A percentile compares a stretch with the other conserved stretches of the same genome.
Evolutionary conservation across 2,113 vertebrate genomes (phyloP).

Genomic region (Castor canadensis): DNA sequence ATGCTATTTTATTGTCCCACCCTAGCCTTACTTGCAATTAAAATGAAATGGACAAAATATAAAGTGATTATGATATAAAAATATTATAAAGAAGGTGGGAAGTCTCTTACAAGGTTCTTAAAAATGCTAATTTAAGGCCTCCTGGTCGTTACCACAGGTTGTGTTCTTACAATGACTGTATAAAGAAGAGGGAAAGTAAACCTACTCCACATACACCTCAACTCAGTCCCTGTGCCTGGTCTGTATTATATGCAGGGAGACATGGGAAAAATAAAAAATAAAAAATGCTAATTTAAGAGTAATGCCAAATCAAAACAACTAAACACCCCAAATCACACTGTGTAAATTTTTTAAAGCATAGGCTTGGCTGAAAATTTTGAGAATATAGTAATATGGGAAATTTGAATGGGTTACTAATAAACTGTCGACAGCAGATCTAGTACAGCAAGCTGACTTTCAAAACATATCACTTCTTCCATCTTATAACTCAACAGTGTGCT

Average conservation of each 20-base stretch:
- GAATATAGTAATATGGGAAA: not conserved
- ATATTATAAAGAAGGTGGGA: too few relatives aligned
- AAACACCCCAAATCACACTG: not conserved
- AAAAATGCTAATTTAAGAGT: constrained; percentile 12
- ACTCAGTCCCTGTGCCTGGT: too few relatives aligned
- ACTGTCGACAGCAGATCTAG: not conserved
- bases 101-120: not conserved
- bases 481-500: not conserved
- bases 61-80: not conserved
- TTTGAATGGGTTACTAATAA: not conserved
- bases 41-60: too few relatives aligned
- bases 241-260: too few relatives aligned
- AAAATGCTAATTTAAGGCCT: too few relatives aligned
- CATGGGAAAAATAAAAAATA: too few relatives aligned
- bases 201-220: too few relatives aligned
- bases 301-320: not conserved
- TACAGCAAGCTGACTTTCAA: not conserved
- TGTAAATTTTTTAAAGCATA: not conserved
- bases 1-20: not conserved
- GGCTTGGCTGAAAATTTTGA: not conserved
- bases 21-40: not conserved
- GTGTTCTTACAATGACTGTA: too few relatives aligned
- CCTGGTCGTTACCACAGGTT: too few relatives aligned
- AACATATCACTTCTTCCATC: not conserved
- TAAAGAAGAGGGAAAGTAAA: too few relatives aligned